Base-by-base conservation (phyloP, 2,888 invertebrate genomes). In the Lapara coniferarum region DNA sequence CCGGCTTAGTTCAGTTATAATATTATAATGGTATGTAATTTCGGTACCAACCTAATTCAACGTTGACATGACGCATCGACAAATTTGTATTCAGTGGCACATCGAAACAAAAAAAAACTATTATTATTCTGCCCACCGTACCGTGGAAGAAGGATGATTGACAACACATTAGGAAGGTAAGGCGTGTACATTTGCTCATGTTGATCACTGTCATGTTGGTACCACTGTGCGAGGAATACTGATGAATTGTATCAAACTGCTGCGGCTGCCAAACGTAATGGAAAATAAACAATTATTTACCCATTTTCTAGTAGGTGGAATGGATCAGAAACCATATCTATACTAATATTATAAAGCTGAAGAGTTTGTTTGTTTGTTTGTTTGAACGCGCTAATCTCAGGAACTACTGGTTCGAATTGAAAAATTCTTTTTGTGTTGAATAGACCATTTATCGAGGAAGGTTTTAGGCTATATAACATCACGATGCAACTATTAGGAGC, bases 141-240 rank as follows among this genome's bases (percentile, higher is more conserved):
- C 67, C 67, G 68, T 75, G 76, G 84, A 78, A 83, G 84, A 84
- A 81, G 85, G 84, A 89, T 92, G 92, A 92, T 91, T 91, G 92
- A 91, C 92, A 92, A 84, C 79, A 88, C 89, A 91, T 92, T 92
- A 91, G 90, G 88, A 84, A 79, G 84, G 82, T 80, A 81, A 80
- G 78, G 75, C 81, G 77, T 77, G 81, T 81, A 81, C 82, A 79
- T 85, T 86, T 86, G 84, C 81, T 85, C 82, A 86, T 83, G 85
- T 84, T 79, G 81, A 81, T 85, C 83, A 79, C 82, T 83, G 78
- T 86, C 88, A 83, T 88, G 88, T 87, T 78, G 82, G 75, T 74
- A 73, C 73, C 77, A 80, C 77, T 83, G 84, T 81, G 75, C 73
- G 70, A 67, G 49, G 89, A 90, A 91, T 91, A 85, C 80, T 84